Percentiles rank a stretch among this genome's conserved stretches.
Conservation (phyloP, 2,888 invertebrate species). For the Ypsolopha scabrella region DNA sequence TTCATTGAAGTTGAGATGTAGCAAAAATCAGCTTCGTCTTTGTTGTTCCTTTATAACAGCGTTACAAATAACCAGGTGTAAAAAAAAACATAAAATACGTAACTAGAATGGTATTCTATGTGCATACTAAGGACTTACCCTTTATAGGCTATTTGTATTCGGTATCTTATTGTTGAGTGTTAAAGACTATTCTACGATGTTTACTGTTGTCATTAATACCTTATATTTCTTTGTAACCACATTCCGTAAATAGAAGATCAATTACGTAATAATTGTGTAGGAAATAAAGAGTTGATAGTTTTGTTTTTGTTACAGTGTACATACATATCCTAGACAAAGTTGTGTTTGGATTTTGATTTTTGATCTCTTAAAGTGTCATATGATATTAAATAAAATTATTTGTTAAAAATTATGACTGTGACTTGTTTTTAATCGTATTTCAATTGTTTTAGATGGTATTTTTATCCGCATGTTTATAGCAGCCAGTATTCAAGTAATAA, state of each 20-base stretch:
- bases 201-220: background rate
- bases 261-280: background rate
- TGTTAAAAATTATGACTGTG: background rate
- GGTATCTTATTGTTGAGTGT: background rate
- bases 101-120: no score
- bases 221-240: conserved; percentile 20
- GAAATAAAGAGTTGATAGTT: background rate
- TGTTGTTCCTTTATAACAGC: no score
- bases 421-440: conserved; percentile 3
- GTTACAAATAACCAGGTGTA: no score
- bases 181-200: background rate
- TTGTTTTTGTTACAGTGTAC: background rate
- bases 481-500: background rate
- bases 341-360: background rate
- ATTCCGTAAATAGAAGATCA: conserved; percentile 27
- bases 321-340: background rate
- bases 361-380: conserved; percentile 6
- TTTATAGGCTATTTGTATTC: no score
- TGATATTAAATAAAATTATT: background rate
- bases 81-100: no score
- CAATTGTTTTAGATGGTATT: background rate
- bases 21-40: no score
- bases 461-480: background rate
- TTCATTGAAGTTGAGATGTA: no score
- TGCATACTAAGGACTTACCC: no score